These are phyloP conservation scores for Athalia cordata DNA, from an alignment of 2,888 invertebrate genomes.

Conservation along the genomic window DNA sequence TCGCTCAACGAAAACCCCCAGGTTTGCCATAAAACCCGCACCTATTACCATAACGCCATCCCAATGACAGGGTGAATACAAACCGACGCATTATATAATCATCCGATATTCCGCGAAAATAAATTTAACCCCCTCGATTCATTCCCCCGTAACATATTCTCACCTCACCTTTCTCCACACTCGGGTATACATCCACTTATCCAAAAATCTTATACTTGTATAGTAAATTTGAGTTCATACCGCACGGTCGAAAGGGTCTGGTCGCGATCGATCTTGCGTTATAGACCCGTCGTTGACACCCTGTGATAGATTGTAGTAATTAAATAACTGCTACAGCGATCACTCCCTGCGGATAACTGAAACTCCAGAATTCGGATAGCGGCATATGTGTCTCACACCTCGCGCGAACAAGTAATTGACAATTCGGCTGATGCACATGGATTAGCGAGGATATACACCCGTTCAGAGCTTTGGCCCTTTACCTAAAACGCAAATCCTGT, in stretches of 20 bases:
- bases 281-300: conserved; percentile 69
- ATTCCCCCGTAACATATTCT: background rate
- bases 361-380: conserved; percentile 58
- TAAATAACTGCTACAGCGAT: conserved; percentile 70
- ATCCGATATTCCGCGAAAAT: conserved; percentile 17
- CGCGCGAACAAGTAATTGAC: conserved; percentile 39
- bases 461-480: conserved; percentile 27
- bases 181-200: too few relatives aligned
- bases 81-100: conserved; percentile 59
- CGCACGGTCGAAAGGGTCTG: conserved; percentile 44
- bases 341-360: conserved; percentile 57
- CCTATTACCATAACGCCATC: conserved; percentile 66
- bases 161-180: too few relatives aligned
- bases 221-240: conserved; percentile 43
- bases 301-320: conserved; percentile 71
- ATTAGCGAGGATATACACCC: conserved; percentile 25
- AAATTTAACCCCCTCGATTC: background rate
- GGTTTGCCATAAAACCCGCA: conserved; percentile 65
- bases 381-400: conserved; percentile 55
- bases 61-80: conserved; percentile 66
- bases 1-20: conserved; percentile 44
- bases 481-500: background rate
- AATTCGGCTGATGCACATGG: conserved; percentile 41
- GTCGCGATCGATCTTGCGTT: conserved; percentile 70
- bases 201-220: conserved; percentile 7